Evolutionary conservation across 2,888 invertebrate genomes (phyloP).

Genomic region (Tuta absoluta): DNA sequence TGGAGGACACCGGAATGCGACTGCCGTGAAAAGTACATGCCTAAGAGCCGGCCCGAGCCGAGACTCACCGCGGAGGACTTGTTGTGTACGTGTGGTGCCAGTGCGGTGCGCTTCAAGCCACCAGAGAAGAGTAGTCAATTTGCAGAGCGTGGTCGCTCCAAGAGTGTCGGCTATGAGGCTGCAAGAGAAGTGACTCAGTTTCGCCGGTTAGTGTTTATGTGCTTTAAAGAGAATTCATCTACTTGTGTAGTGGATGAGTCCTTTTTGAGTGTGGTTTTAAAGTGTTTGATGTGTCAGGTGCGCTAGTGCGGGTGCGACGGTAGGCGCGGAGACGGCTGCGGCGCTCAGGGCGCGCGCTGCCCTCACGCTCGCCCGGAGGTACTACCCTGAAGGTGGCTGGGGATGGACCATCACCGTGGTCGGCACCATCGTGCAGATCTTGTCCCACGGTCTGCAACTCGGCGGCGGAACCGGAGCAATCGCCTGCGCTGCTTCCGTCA

Average conservation of each 20-base stretch:
- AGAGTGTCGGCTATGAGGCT: conserved; percentile 77
- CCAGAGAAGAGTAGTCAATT: conserved; percentile 55
- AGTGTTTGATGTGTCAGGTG: conserved; percentile 68
- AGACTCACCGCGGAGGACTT: conserved; percentile 59
- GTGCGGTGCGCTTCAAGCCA: conserved; percentile 50
- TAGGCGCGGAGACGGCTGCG: conserved; percentile 71
- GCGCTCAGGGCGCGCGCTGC: conserved; percentile 83
- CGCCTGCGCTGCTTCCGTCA: conserved; percentile 82
- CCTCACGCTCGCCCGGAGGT: conserved; percentile 85
- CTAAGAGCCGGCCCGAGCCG: conserved; percentile 47
- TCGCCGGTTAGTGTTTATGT: conserved; percentile 64
- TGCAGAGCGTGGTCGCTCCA: conserved; percentile 73
- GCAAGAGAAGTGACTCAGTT: conserved; percentile 75
- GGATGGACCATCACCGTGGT: conserved; percentile 90
- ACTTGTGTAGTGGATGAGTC: conserved; percentile 34
- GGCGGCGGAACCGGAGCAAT: conserved; percentile 84
- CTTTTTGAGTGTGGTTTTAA: conserved; percentile 39
- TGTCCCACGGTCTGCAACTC: conserved; percentile 88
- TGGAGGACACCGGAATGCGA: conserved; percentile 71
- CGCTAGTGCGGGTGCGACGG: conserved; percentile 75
- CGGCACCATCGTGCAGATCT: conserved; percentile 86
- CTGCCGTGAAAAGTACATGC: conserved; percentile 56
- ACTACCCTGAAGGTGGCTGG: conserved; percentile 94
- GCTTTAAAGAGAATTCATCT: conserved; percentile 27
- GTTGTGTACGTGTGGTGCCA: conserved; percentile 69